Evolutionary conservation across 64 coral and sea anemone species (phyloP), one percentile per base, ranked within the genome.

Genomic region (Orbicella faveolata): DNA sequence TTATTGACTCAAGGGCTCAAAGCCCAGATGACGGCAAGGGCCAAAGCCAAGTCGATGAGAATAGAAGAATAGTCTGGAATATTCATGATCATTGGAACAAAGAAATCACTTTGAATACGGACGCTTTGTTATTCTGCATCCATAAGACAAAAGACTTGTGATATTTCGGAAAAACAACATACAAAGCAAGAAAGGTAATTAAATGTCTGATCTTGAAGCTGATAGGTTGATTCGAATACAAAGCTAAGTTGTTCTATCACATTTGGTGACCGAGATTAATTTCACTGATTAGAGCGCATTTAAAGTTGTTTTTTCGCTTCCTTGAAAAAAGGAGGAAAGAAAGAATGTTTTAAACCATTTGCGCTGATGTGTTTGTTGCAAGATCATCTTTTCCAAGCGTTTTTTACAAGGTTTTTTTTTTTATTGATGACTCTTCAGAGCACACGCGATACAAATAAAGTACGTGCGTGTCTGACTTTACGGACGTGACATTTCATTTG

Each of bases 211-310:
- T 18, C 63, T 72, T 25, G 11, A 2, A n/a, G 10, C 63, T 73
- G 63, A 85, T 85, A 69, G 34, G 82, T 25, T n/a, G 64, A 52
- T 52, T n/a, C 63, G 10, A 26, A 51, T 52, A 85, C 82, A 85
- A 85, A 14, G 64, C 65, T 33, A 9, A 21, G 11, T 85, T 33
- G 82, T 85, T 82, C 57, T 36, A 2, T 18, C 79, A 64, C 57
- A 34, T 64, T 39, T 11, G 39, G 30, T 67, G 34, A 51, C 12
- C 10, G 6, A 68, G 19, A 68, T 83, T 48, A 68, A 21, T 68
- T 64, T 18, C 35, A 6, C 18, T 77, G 21, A 51, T 51, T 48
- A 77, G 20, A 19, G 11, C 62, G 5, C 18, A 61, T 36, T 34
- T n/a, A 25, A 69, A n/a, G 19, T 69, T 9, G 20, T 69, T 69